These are phyloP conservation scores for Thymelicus acteon DNA, from an alignment of 2,888 invertebrate genomes.

Conservation along the genomic window DNA sequence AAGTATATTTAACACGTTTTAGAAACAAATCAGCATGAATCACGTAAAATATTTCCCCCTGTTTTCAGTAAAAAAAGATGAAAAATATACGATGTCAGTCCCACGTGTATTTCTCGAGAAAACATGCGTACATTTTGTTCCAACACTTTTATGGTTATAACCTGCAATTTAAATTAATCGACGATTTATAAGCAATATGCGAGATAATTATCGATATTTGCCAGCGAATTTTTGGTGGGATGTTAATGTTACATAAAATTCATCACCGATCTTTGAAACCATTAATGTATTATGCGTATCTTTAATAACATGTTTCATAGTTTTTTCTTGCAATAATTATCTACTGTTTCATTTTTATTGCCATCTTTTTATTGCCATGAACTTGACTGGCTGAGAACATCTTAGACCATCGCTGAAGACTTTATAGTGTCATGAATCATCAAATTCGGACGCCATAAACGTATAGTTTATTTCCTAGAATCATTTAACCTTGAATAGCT, in stretches of 20 bases:
- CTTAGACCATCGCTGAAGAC: not conserved
- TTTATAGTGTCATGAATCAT: not conserved
- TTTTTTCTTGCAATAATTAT: not conserved
- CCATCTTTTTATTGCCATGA: not conserved
- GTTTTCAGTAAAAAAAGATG: not conserved
- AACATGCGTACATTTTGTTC: slow-evolving; percentile 5
- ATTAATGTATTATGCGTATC: not conserved
- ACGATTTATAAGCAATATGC: slow-evolving; percentile 29
- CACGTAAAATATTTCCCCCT: not conserved
- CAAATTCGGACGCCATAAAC: not conserved
- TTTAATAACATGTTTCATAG: not conserved
- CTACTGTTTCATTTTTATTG: not conserved
- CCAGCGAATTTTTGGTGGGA: slow-evolving; percentile 12
- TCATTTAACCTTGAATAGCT: slow-evolving; percentile 20
- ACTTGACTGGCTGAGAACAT: not conserved
- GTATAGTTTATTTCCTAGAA: slow-evolving; percentile 3
- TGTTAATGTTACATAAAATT: slow-evolving; percentile 25
- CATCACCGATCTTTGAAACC: slow-evolving; percentile 6
- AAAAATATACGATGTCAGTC: not conserved
- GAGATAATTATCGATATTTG: slow-evolving; percentile 34
- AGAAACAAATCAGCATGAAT: not conserved
- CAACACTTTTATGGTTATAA: slow-evolving; percentile 23
- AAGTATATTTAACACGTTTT: too few relatives aligned
- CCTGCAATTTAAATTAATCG: slow-evolving; percentile 36
- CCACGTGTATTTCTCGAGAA: not conserved